Evolutionary conservation across 2,888 invertebrate species (phyloP).

Genomic region (Ischnura elegans): DNA sequence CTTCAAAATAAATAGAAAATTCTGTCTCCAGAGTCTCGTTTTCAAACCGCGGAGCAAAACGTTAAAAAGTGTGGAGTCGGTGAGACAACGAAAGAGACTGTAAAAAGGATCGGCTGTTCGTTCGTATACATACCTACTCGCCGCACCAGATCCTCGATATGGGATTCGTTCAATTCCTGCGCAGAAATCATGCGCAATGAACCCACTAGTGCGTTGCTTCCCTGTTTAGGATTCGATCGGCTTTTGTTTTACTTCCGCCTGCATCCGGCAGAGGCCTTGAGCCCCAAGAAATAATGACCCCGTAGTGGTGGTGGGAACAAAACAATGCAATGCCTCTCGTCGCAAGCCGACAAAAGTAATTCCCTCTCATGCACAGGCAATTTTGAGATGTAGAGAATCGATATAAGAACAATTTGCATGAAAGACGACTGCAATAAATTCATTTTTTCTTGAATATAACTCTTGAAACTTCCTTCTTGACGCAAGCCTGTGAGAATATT

Average conservation of each 20-base stretch:
- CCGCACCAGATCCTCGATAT: background rate
- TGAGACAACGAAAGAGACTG: background rate
- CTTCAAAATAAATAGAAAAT: background rate
- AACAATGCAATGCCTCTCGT: background rate
- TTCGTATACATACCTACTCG: too few species aligned
- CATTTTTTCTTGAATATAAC: too few species aligned
- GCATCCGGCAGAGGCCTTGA: background rate
- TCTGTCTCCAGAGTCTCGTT: background rate
- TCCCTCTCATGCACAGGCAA: background rate
- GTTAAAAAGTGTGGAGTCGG: background rate
- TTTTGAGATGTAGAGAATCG: background rate
- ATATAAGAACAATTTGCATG: too few species aligned
- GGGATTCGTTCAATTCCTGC: constrained; percentile 25
- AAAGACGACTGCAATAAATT: too few species aligned
- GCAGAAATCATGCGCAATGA: constrained; percentile 11
- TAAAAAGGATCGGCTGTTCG: background rate
- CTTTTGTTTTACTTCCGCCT: background rate
- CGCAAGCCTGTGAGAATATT: too few species aligned
- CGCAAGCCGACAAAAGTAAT: too few species aligned
- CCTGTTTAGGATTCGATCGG: background rate
- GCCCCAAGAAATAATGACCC: background rate
- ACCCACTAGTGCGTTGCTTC: background rate
- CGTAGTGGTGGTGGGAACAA: background rate
- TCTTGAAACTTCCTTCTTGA: too few species aligned
- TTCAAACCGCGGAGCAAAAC: background rate